A percentile compares a stretch with the other conserved stretches of the same genome.
These are phyloP conservation scores for Rhodophaea formosa DNA, from an alignment of 2,888 invertebrate genomes.

Conservation along the genomic window DNA sequence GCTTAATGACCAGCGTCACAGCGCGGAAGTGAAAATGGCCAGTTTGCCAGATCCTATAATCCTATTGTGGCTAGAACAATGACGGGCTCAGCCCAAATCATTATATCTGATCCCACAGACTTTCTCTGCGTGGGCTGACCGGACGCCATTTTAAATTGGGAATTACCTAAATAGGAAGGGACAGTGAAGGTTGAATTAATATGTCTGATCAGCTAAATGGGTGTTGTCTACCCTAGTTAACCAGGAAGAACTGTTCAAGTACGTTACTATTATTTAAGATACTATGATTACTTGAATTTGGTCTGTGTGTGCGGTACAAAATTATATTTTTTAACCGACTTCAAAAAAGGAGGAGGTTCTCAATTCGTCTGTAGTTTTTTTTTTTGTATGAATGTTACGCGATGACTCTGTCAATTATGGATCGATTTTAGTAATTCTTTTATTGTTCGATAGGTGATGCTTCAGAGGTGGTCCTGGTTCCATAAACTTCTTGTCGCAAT, in stretches of 20 bases:
- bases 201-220: conserved; percentile 8
- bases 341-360: too few relatives aligned
- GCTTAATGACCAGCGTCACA: background rate
- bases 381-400: too few relatives aligned
- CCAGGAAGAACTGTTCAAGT: background rate
- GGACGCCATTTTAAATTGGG: conserved; percentile 34
- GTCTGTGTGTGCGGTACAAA: too few relatives aligned
- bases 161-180: conserved; percentile 34
- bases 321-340: too few relatives aligned
- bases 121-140: conserved; percentile 57
- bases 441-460: too few relatives aligned
- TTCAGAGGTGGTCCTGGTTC: too few relatives aligned
- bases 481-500: too few relatives aligned
- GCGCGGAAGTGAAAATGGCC: conserved; percentile 45
- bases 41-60: conserved; percentile 42
- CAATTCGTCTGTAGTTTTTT: too few relatives aligned
- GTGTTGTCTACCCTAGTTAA: conserved; percentile 1
- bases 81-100: conserved; percentile 41
- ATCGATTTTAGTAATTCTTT: too few relatives aligned
- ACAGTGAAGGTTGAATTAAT: conserved; percentile 11
- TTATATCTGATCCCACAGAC: conserved; percentile 49
- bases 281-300: too few relatives aligned
- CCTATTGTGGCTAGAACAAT: conserved; percentile 58
- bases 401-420: too few relatives aligned
- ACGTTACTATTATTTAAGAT: background rate